A percentile compares a stretch with the other conserved stretches of the same genome.
These are phyloP conservation scores for Lordiphosa clarofinis DNA, from an alignment of 1,140 invertebrate genomes.

Conservation along the genomic window DNA sequence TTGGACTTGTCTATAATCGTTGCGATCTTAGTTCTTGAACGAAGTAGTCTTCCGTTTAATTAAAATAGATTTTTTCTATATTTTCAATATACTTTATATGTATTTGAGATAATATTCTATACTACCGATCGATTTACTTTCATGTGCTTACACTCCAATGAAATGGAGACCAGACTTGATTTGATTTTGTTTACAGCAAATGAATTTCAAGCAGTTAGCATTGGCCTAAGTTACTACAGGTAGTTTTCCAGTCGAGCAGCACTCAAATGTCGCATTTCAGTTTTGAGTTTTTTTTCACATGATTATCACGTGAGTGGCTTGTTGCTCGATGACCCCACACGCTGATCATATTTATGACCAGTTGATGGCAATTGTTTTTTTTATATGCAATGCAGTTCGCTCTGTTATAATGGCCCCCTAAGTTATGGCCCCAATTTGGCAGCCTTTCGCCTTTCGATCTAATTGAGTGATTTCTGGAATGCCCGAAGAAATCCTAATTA, in stretches of 20 bases:
- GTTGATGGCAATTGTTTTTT: slow-evolving; percentile 26
- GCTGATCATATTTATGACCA: slow-evolving; percentile 26
- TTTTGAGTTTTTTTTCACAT: slow-evolving; percentile 53
- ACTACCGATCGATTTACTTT: no score
- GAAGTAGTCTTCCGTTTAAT: no score
- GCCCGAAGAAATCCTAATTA: slow-evolving; percentile 62
- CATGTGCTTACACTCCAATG: no score
- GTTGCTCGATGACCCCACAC: slow-evolving; percentile 45
- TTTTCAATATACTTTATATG: no score
- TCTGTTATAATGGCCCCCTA: slow-evolving; percentile 17
- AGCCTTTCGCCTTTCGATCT: slow-evolving; percentile 69
- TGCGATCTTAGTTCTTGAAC: no score
- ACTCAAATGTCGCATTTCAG: not conserved
- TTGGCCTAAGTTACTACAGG: not conserved
- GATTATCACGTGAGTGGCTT: slow-evolving; percentile 66
- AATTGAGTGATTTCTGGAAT: slow-evolving; percentile 70
- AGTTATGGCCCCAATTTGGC: slow-evolving; percentile 55
- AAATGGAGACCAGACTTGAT: no score
- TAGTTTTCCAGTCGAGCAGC: not conserved
- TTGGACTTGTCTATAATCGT: no score
- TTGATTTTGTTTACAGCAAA: no score
- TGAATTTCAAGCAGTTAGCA: no score
- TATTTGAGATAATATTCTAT: no score
- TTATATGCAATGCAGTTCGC: slow-evolving; percentile 25
- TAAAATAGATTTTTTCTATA: no score